Conservation (phyloP, 2,113 vertebrate species). For the Lophius piscatorius region DNA sequence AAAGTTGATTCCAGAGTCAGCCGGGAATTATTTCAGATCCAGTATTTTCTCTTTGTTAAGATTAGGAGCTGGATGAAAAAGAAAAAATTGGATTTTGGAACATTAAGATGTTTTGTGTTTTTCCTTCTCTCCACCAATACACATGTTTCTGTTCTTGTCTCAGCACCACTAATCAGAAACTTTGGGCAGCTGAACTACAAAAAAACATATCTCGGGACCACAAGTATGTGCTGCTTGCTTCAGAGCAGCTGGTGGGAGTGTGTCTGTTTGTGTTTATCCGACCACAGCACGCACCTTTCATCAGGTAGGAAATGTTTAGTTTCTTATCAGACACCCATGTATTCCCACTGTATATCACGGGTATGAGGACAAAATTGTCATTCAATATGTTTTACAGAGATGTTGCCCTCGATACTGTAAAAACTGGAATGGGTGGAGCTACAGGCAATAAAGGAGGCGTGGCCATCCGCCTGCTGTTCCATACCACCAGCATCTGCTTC, state of each 20-base stretch:
- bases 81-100: no score
- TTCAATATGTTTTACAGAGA: constrained; percentile 79
- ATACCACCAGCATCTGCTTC: constrained; percentile 98
- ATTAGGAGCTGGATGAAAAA: neutral
- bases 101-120: no score
- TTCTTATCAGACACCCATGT: neutral
- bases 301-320: constrained; percentile 84
- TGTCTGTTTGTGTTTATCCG: constrained; percentile 97
- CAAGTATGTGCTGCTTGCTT: constrained; percentile 96
- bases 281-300: constrained; percentile 94
- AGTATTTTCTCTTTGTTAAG: neutral
- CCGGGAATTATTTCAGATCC: neutral
- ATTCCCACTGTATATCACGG: neutral
- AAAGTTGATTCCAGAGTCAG: neutral
- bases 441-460: constrained; percentile 98
- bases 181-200: constrained; percentile 96
- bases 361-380: neutral
- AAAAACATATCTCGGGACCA: constrained; percentile 95
- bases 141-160: constrained; percentile 20
- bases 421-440: constrained; percentile 99
- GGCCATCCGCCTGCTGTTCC: constrained; percentile 94
- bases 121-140: neutral
- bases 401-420: constrained; percentile 96
- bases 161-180: constrained; percentile 98
- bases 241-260: constrained; percentile 97